phyloP scores from a whole-genome alignment of 37 sponge, comb jelly and placozoan genomes.

The Aplysina aerophoba region DNA sequence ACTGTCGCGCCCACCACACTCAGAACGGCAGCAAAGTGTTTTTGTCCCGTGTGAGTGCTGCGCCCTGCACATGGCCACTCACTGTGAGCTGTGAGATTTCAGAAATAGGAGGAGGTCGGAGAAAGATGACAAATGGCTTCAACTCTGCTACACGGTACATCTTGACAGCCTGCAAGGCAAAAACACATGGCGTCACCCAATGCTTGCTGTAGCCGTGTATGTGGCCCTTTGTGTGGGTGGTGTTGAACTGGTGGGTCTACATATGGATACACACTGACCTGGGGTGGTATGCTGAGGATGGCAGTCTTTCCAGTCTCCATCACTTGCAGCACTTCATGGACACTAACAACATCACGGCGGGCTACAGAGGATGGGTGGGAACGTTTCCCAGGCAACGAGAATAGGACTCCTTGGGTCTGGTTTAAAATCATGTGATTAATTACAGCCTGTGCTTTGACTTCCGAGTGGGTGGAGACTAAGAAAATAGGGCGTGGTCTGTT shows the following conservation, averaged over 20 bases:
- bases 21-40: too few relatives aligned
- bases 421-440: not conserved
- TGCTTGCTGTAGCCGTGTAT: not conserved
- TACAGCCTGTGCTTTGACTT: not conserved
- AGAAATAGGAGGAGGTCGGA: slow-evolving; percentile 37
- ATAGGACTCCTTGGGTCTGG: not conserved
- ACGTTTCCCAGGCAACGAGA: slow-evolving; percentile 11
- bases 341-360: not conserved
- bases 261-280: too few relatives aligned
- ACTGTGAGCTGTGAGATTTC: too few relatives aligned
- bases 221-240: too few relatives aligned
- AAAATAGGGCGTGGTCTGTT: slow-evolving; percentile 69
- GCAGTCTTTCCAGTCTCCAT: slow-evolving; percentile 63
- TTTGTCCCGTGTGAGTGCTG: too few relatives aligned
- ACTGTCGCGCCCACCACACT: too few relatives aligned
- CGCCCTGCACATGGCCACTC: too few relatives aligned
- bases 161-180: slow-evolving; percentile 35
- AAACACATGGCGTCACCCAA: not conserved
- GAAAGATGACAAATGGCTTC: slow-evolving; percentile 62
- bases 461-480: slow-evolving; percentile 32
- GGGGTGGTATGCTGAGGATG: slow-evolving; percentile 46
- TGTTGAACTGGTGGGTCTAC: too few relatives aligned
- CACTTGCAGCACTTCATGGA: not conserved
- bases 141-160: slow-evolving; percentile 39
- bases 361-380: not conserved